Evolutionary conservation across 2,888 invertebrate genomes (phyloP).

Genomic region (Heliothis peltigera): DNA sequence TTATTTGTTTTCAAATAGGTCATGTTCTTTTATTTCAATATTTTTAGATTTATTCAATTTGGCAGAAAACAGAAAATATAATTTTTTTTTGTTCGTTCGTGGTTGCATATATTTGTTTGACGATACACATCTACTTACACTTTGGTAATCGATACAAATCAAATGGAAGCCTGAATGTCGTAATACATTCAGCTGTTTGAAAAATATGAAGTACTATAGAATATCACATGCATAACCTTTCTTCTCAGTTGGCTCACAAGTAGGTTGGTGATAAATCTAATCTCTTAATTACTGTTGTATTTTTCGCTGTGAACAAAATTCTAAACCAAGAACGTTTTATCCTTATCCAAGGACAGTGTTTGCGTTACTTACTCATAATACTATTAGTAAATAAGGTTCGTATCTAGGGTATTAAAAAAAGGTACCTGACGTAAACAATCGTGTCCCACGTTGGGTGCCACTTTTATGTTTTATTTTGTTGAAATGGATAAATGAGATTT

Average conservation of each 20-base stretch:
- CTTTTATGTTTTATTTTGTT: background rate
- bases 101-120: too few relatives aligned
- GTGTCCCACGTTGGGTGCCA: conserved; percentile 6
- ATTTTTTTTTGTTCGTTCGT: too few relatives aligned
- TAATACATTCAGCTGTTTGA: too few relatives aligned
- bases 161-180: too few relatives aligned
- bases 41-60: too few relatives aligned
- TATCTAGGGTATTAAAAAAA: background rate
- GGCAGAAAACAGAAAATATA: too few relatives aligned
- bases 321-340: background rate
- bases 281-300: background rate
- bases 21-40: too few relatives aligned
- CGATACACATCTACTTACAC: too few relatives aligned
- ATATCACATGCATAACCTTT: background rate
- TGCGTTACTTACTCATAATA: background rate
- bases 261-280: background rate
- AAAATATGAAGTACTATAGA: too few relatives aligned
- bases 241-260: too few relatives aligned
- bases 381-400: background rate
- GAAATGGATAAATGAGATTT: background rate
- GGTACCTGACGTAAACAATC: background rate
- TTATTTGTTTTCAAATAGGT: too few relatives aligned
- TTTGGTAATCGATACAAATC: too few relatives aligned
- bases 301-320: background rate
- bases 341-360: background rate